phyloP scores from a whole-genome alignment of 2,797 vertebrate species.

The Pseudocheirus occidentalis region DNA sequence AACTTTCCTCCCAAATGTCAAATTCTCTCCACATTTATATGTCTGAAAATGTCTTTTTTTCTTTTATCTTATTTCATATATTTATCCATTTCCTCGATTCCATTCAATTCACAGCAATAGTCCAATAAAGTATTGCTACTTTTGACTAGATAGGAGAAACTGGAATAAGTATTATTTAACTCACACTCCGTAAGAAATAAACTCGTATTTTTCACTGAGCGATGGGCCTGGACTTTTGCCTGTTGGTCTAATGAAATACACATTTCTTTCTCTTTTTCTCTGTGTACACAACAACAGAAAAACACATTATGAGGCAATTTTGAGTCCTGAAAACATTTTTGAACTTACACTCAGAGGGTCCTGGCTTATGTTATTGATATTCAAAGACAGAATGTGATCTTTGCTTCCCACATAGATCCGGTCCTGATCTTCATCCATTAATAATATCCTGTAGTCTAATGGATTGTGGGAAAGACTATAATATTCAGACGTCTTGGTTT shows the following conservation, averaged over 20 bases:
- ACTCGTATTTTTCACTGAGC: slow-evolving; percentile 7
- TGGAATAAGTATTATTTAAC: slow-evolving; percentile 14
- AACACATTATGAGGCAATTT: background rate
- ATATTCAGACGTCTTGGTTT: slow-evolving; percentile 91
- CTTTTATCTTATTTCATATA: background rate
- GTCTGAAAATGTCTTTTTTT: background rate
- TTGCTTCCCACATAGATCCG: slow-evolving; percentile 98
- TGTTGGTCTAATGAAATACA: slow-evolving; percentile 40
- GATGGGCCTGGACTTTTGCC: background rate
- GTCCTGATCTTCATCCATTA: slow-evolving; percentile 99
- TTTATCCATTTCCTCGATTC: background rate
- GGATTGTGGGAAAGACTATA: slow-evolving; percentile 91
- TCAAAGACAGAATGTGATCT: slow-evolving; percentile 96
- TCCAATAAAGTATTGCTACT: slow-evolving; percentile 8
- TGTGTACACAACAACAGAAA: slow-evolving; percentile 39
- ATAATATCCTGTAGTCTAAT: slow-evolving; percentile 97
- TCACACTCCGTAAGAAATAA: slow-evolving; percentile 40
- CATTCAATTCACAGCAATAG: background rate
- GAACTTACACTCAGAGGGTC: slow-evolving; percentile 92
- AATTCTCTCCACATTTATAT: background rate
- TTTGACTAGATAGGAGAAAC: background rate
- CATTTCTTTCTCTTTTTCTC: background rate
- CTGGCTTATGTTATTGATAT: slow-evolving; percentile 97
- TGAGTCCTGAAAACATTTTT: slow-evolving; percentile 56
- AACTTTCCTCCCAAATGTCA: background rate